Conservation (phyloP, 2,888 invertebrate genomes). For the Philereme vetulata region DNA sequence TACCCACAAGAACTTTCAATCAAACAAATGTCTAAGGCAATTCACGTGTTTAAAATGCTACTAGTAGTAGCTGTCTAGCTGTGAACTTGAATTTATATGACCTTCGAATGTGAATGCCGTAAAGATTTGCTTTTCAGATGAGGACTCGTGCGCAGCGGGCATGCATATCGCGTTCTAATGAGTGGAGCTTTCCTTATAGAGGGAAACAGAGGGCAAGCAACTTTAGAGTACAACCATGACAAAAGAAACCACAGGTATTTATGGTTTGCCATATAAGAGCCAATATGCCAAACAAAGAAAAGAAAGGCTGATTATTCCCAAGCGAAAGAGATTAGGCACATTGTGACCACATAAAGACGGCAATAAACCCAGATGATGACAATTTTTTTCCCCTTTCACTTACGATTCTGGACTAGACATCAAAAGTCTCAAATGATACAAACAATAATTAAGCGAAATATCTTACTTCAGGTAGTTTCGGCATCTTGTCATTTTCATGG, state of each 20-base stretch:
- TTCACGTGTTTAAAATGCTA: slow-evolving; percentile 12
- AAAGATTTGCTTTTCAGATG: slow-evolving; percentile 31
- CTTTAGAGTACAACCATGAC: slow-evolving; percentile 12
- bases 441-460: too few species aligned
- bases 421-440: too few species aligned
- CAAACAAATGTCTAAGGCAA: neutral
- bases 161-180: slow-evolving; percentile 22
- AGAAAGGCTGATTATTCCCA: neutral
- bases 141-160: slow-evolving; percentile 14
- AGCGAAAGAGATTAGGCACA: neutral
- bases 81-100: slow-evolving; percentile 26
- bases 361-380: neutral
- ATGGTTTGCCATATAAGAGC: slow-evolving; percentile 8
- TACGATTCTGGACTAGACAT: too few species aligned
- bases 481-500: slow-evolving; percentile 87
- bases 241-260: slow-evolving; percentile 17
- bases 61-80: slow-evolving; percentile 2
- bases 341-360: neutral
- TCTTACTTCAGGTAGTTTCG: slow-evolving; percentile 89
- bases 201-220: slow-evolving; percentile 16
- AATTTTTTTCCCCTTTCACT: too few species aligned
- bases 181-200: slow-evolving; percentile 8
- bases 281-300: slow-evolving; percentile 12
- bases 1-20: too few species aligned
- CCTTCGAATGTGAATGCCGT: slow-evolving; percentile 23